Conservation (phyloP, 2,888 invertebrate species). For the Zhuqinia jingwanae region DNA sequence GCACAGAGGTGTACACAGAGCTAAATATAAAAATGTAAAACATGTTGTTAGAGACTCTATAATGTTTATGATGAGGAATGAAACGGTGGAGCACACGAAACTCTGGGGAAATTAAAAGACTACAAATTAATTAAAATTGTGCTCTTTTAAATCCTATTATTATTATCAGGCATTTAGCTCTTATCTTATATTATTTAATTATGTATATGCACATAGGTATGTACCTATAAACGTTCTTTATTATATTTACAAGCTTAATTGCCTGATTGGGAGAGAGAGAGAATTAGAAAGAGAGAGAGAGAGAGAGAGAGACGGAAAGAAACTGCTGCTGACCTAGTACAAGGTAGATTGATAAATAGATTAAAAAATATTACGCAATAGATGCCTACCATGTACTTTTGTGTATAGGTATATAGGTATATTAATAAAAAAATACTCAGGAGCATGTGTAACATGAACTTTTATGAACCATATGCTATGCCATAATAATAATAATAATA, state of each 20-base stretch:
- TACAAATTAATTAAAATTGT: slow-evolving; percentile 41
- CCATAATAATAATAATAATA: no score
- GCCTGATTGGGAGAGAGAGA: slow-evolving; percentile 29
- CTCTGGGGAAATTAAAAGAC: slow-evolving; percentile 50
- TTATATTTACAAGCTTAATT: not conserved
- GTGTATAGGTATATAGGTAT: not conserved
- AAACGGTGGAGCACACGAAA: slow-evolving; percentile 8
- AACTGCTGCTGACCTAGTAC: slow-evolving; percentile 46
- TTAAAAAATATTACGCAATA: not conserved
- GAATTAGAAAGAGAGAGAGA: no score
- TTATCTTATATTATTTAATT: no score
- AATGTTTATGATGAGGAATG: no score
- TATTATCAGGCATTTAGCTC: slow-evolving; percentile 27
- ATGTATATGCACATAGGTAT: no score
- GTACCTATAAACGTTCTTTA: not conserved
- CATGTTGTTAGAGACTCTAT: no score
- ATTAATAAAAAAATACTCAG: not conserved
- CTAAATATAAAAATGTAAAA: not conserved
- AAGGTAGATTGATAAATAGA: slow-evolving; percentile 11
- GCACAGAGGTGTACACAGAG: not conserved
- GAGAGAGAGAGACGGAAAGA: no score
- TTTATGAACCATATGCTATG: not conserved
- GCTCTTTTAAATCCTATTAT: slow-evolving; percentile 43
- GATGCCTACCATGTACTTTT: no score
- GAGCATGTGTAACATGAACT: not conserved